Evolutionary conservation across 2,797 vertebrate genomes (phyloP), one percentile per base, ranked within the genome.

Genomic region (Acridotheres tristis): DNA sequence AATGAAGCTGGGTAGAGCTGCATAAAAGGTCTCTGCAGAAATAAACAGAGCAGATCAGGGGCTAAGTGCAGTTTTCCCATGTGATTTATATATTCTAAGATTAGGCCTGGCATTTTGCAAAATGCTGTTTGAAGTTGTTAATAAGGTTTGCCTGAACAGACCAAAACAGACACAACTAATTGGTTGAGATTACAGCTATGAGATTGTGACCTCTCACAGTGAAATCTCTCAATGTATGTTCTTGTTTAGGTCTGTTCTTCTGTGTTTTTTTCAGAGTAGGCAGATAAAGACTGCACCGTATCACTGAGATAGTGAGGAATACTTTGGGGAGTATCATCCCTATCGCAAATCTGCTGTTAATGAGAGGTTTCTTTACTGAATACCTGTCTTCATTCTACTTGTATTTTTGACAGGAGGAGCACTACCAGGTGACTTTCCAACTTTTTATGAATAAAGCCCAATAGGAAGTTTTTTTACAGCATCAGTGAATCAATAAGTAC

Each of bases 71-170:
- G 32, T 90, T 85, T 91, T 51, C 19, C 51, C 45, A 62, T 0
- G 43, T 78, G 89, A 85, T 92, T 89, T 92, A 84, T 91, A 10
- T 50, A 88, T 81, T 75, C 73, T 67, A 75, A 88, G 79, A 86
- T 92, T 89, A 89, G 58, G 79, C 34, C 30, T 68, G 77, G 48
- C 80, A 62, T 84, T 95, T 84, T 91, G 62, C 9, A 8, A 92
- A 93, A 75, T 69, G 48, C 43, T 62, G 55, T 86, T 88, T 73
- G 73, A 92, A 86, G 69, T n/a, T 57, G 27, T 79, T 96, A 85
- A 86, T 95, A 72, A 90, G 45, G 42, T 69, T 91, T 92, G 62
- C 69, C 80, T 74, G 82, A 92, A 73, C n/a, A 81, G 50, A 69
- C 40, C 71, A 55, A 79, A 92, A 19, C 42, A 91, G 78, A 76